phyloP scores from a whole-genome alignment of 2,888 invertebrate genomes.

The Coelinius sp. region DNA sequence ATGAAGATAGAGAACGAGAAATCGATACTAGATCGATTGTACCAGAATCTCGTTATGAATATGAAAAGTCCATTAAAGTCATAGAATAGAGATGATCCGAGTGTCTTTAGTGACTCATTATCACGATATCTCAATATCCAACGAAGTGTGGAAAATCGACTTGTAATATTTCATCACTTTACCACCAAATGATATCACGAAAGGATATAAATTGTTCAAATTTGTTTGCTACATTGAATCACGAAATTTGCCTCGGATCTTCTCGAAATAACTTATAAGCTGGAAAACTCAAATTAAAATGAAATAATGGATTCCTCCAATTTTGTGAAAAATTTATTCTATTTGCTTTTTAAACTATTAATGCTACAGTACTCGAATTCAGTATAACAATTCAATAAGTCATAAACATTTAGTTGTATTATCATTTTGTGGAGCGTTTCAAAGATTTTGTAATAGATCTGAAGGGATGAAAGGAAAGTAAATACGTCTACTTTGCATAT shows the following conservation, averaged over 20 bases:
- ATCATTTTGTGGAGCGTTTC: constrained; percentile 31
- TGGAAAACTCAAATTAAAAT: neutral
- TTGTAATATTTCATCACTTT: too few species aligned
- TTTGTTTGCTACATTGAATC: neutral
- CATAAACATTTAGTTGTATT: constrained; percentile 42
- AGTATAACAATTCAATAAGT: constrained; percentile 41
- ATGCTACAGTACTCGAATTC: neutral
- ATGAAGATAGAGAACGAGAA: neutral
- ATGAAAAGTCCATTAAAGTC: neutral
- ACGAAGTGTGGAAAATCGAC: too few species aligned
- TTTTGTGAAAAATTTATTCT: neutral
- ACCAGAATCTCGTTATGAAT: neutral
- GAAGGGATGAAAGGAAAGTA: neutral
- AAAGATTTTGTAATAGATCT: constrained; percentile 44
- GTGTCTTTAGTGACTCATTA: neutral
- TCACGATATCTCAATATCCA: too few species aligned
- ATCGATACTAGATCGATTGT: neutral
- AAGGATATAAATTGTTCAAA: too few species aligned
- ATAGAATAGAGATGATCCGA: neutral
- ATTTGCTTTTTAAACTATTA: neutral
- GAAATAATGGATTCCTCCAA: neutral
- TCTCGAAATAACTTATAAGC: neutral
- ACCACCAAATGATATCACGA: too few species aligned
- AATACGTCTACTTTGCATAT: too few species aligned
- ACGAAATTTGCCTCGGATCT: neutral